These are phyloP conservation scores for Neoniphon sammara DNA, from an alignment of 2,797 vertebrate species.

Conservation along the genomic window DNA sequence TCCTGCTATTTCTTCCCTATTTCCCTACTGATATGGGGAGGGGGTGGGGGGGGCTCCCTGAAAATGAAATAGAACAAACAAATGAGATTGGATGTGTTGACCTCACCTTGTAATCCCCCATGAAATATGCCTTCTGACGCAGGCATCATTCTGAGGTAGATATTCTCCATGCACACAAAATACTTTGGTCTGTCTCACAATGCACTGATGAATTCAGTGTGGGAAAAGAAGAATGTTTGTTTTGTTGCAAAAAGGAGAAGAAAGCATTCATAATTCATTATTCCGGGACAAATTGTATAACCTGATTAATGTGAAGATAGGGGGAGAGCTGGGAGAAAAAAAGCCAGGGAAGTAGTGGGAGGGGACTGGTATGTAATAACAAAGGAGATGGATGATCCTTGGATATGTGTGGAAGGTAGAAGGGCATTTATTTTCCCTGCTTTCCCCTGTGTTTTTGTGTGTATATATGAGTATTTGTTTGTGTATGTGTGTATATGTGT, in stretches of 20 bases:
- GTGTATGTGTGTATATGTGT: constrained; percentile 31
- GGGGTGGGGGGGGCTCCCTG: constrained; percentile 56
- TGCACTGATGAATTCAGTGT: constrained; percentile 19
- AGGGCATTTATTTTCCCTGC: constrained; percentile 1
- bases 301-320: constrained; percentile 60
- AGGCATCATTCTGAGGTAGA: constrained; percentile 26
- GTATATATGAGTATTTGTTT: constrained; percentile 35
- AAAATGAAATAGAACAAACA: constrained; percentile 77
- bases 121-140: constrained; percentile 51
- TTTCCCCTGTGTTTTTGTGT: constrained; percentile 5
- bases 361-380: constrained; percentile 23
- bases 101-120: constrained; percentile 69
- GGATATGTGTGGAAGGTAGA: constrained; percentile 24
- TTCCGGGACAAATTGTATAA: constrained; percentile 51
- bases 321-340: constrained; percentile 27
- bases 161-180: constrained; percentile 19
- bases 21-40: constrained; percentile 48
- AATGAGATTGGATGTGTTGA: constrained; percentile 73
- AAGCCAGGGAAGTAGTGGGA: constrained; percentile 25
- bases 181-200: not conserved
- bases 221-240: constrained; percentile 18
- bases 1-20: too few species aligned
- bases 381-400: constrained; percentile 47
- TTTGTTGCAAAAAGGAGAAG: constrained; percentile 16
- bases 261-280: constrained; percentile 49